Base-by-base conservation (phyloP, 1,140 invertebrate genomes). In the Pogonus chalceus region DNA sequence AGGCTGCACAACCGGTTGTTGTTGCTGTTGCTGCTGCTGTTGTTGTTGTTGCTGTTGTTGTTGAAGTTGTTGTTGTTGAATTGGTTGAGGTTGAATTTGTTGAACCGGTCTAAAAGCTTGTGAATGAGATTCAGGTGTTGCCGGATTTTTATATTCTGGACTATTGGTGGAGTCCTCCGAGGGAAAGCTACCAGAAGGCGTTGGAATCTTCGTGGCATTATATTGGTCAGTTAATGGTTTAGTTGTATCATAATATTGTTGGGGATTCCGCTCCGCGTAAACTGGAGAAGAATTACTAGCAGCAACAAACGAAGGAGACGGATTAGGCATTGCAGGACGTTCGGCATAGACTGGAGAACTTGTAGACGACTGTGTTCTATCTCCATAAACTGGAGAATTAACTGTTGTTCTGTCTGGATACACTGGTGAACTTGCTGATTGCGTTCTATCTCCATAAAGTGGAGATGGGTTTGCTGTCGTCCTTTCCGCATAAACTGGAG, bases 271-370 rank as follows among this genome's bases (percentile, higher is more conserved):
- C 4, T 65, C 58, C 2, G 49, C 20, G 52, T 58, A 61, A 52
- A 57, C 60, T 10, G 62, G 51, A 4, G 65, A 62, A 9, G 66
- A 64, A 53, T 65, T 67, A n/a, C 62, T 61, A 53, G 55, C 64
- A 23, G 63, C 14, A 3, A 16, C 37, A 18, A 10, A 43, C 18
- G 37, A 7, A 18, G 37, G 37, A 9, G 37, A 16, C 9, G 37
- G 37, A 18, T 43, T 43, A n/a, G n/a, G n/a, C n/a, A n/a, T n/a
- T n/a, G n/a, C n/a, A n/a, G n/a, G n/a, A n/a, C n/a, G n/a, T 18
- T 43, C 7, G 3, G 37, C 7, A 18, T 43, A 43, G 18, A 10
- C 7, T 18, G 37, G 37, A 9, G 37, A 16, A 43, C 18, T 43
- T 4, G 37, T 12, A 16, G 7, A 43, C 9, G 37, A 43, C 3